phyloP scores from a whole-genome alignment of 1,140 invertebrate genomes.

The Sitobion miscanthi region DNA sequence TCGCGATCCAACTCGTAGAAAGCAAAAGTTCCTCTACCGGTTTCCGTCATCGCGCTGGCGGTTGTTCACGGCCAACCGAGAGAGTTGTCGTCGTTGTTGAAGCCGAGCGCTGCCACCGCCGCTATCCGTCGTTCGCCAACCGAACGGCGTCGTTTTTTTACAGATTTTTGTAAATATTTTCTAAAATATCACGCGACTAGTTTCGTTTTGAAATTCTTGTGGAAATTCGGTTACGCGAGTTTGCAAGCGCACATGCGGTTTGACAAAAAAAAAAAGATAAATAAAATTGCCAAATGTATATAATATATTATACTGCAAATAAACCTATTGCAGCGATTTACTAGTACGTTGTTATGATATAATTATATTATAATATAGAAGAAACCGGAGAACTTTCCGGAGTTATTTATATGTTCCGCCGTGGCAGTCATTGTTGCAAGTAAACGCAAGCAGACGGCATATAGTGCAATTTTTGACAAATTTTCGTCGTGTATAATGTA shows the following conservation, averaged over 20 bases:
- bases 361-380: not conserved
- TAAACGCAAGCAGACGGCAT: no score
- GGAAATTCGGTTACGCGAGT: no score
- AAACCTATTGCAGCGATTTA: not conserved
- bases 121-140: not conserved
- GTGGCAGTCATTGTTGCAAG: not conserved
- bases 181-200: constrained; percentile 20
- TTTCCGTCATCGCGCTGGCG: not conserved
- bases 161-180: constrained; percentile 13
- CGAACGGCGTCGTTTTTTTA: not conserved
- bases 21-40: constrained; percentile 56
- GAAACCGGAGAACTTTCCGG: not conserved
- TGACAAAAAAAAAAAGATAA: not conserved
- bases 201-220: not conserved
- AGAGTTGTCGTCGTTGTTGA: constrained; percentile 33
- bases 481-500: not conserved
- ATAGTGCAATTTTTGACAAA: not conserved
- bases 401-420: not conserved
- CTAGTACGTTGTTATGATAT: not conserved
- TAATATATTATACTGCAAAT: not conserved
- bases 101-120: not conserved
- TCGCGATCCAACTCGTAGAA: not conserved
- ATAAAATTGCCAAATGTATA: not conserved
- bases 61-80: constrained; percentile 49
- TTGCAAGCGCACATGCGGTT: not conserved